Evolutionary conservation across 92 coral and sea anemone genomes (phyloP), one percentile per base, ranked within the genome.

Genomic region (Phenganax marumi): DNA sequence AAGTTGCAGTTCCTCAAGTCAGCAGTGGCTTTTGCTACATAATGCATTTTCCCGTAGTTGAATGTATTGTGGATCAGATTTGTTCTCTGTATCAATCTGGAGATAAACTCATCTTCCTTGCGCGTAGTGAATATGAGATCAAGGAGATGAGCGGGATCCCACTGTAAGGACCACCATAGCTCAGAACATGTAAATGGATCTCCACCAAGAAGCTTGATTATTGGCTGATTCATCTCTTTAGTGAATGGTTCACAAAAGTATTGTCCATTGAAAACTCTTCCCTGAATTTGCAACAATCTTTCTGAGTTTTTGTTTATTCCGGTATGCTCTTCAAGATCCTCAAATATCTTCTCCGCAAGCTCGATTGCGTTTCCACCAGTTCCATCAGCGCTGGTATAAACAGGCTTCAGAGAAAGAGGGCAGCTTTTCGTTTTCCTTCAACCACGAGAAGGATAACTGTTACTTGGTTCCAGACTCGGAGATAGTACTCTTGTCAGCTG

Each of bases 121-220:
- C 48, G 56, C 6, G 76, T 54, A 1, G 2, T 70, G 76, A 70
- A 47, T 0, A 70, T 54, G 11, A 70, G 76, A 46, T 70, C 76
- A 48, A 70, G 54, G 23, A 70, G 76, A 70, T 70, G 76, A 46
- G 76, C 76, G 8, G 76, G 76, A 49, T 70, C 54, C 76, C 76
- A 70, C 26, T 70, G 76, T 54, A 70, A 70, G 7, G 56, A 54
- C 76, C 55, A 70, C 76, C 56, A 70, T 25, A 70, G 76, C 7
- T 46, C 76, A 46, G 76, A 70, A 43, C 10, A 1, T 0, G 24
- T 70, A 46, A 70, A 70, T 11, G 76, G 76, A 70, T 70, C 22
- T 0, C 17, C 1, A 46, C 26, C 55, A 3, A 70, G 33, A 70
- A 70, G 53, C 76, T 70, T 43, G 21, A 12, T 70, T 7, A 70